Conservation (phyloP, 2,797 vertebrate species). For the Tadarida brasiliensis region DNA sequence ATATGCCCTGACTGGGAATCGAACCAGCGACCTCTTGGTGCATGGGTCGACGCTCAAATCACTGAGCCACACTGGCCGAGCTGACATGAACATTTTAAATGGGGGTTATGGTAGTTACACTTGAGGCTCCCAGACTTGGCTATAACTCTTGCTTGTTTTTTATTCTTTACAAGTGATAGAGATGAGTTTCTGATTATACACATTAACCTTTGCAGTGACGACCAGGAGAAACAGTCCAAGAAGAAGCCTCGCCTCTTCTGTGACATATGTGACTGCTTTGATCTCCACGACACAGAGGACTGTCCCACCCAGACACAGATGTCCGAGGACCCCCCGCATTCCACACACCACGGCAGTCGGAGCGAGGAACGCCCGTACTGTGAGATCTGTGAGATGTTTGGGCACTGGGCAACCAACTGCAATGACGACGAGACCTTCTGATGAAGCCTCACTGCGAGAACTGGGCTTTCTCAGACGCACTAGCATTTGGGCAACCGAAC, state of each 20-base stretch:
- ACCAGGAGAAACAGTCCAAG: conserved; percentile 89
- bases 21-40: background rate
- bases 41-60: no score
- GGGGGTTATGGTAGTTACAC: background rate
- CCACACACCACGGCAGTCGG: conserved; percentile 93
- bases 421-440: conserved; percentile 98
- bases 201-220: conserved; percentile 84
- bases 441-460: background rate
- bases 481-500: background rate
- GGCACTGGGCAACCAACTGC: conserved; percentile 95
- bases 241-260: conserved; percentile 98
- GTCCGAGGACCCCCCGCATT: conserved; percentile 94
- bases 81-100: background rate
- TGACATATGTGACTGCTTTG: conserved; percentile 99
- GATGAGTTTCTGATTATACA: background rate
- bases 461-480: accelerated
- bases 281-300: conserved; percentile 97
- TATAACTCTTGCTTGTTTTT: background rate
- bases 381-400: conserved; percentile 97
- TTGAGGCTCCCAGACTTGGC: background rate
- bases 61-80: background rate
- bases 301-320: conserved; percentile 97
- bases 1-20: background rate
- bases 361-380: conserved; percentile 95
- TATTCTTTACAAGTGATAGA: background rate